Evolutionary conservation across 2,888 invertebrate species (phyloP).

Genomic region (Carpatolechia fugitivella): DNA sequence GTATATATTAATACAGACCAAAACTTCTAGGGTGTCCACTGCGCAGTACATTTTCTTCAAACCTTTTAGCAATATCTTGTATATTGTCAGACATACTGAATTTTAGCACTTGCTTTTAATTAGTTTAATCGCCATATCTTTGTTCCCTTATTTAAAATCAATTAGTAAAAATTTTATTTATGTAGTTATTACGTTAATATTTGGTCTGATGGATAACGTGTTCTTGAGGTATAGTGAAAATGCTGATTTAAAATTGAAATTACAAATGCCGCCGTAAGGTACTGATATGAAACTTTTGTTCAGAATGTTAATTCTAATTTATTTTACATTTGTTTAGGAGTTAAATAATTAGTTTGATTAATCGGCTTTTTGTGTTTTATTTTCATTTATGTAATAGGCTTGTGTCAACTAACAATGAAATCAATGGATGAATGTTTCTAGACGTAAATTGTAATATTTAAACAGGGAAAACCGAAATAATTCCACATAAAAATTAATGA

Average conservation of each 20-base stretch:
- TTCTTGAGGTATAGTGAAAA: background rate
- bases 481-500: too few relatives aligned
- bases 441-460: too few relatives aligned
- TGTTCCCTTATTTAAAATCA: background rate
- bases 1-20: slow-evolving; percentile 68
- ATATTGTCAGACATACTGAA: slow-evolving; percentile 60
- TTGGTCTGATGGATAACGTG: background rate
- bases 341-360: too few relatives aligned
- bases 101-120: background rate
- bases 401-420: too few relatives aligned
- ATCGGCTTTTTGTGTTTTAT: too few relatives aligned
- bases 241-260: background rate
- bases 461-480: too few relatives aligned
- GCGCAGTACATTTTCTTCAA: slow-evolving; percentile 48
- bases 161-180: background rate
- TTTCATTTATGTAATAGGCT: too few relatives aligned
- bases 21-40: slow-evolving; percentile 50
- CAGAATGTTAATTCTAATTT: too few relatives aligned
- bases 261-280: background rate
- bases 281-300: background rate
- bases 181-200: background rate
- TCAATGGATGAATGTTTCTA: too few relatives aligned
- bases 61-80: slow-evolving; percentile 49
- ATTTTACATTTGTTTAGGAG: too few relatives aligned
- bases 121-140: slow-evolving; percentile 5